These are phyloP conservation scores for Cacatua alba DNA, from an alignment of 2,113 vertebrate genomes.

Conservation along the genomic window DNA sequence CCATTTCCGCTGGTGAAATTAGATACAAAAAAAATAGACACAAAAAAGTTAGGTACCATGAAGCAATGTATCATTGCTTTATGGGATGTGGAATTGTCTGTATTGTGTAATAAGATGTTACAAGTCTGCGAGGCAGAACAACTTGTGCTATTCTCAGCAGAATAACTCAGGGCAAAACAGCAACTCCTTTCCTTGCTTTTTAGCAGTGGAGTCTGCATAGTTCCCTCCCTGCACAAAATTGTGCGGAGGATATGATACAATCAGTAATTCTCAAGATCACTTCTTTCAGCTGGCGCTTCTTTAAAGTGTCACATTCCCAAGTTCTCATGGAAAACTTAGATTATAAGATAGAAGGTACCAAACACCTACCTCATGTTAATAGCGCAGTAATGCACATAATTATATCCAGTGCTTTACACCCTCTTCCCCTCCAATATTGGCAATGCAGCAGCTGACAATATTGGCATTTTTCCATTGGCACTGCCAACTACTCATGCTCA, in stretches of 20 bases:
- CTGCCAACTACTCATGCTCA: not conserved
- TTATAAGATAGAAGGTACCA: not conserved
- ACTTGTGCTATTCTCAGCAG: conserved; percentile 13
- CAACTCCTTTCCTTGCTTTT: not conserved
- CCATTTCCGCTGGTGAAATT: not conserved
- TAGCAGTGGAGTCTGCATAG: not conserved
- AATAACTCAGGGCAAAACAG: not conserved
- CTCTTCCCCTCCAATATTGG: not conserved
- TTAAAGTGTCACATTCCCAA: not conserved
- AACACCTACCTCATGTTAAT: not conserved
- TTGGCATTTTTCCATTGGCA: not conserved
- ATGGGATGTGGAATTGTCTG: not conserved
- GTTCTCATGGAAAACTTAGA: not conserved
- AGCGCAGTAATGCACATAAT: not conserved
- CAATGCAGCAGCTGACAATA: not conserved
- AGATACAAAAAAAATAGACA: not conserved
- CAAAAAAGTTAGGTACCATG: not conserved
- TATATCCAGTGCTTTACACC: not conserved
- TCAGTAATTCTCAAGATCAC: not conserved
- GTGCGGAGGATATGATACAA: not conserved
- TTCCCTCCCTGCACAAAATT: not conserved
- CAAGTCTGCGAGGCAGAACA: conserved; percentile 23
- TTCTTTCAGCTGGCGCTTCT: not conserved
- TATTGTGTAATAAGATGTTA: not conserved
- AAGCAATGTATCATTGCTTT: conserved; percentile 6